Conservation (phyloP, 1,140 invertebrate genomes). For the Penaeus vannamei region DNA sequence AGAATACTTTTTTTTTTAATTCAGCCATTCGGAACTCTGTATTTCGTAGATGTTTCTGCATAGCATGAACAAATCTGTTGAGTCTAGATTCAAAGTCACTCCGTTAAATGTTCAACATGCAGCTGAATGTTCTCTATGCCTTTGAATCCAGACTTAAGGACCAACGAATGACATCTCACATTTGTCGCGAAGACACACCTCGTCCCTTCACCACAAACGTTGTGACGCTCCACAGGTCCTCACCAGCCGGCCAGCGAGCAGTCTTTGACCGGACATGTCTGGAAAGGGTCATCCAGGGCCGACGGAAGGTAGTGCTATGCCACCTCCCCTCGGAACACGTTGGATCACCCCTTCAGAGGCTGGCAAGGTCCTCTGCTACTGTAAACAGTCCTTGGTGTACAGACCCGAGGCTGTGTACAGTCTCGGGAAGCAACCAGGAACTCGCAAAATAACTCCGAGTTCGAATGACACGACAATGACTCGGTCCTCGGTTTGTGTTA, state of each 20-base stretch:
- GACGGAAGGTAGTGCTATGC: slow-evolving; percentile 3
- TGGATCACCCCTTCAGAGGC: slow-evolving; percentile 55
- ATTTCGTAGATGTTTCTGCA: slow-evolving; percentile 52
- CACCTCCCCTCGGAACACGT: slow-evolving; percentile 33
- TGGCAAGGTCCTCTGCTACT: slow-evolving; percentile 23
- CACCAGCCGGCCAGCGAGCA: slow-evolving; percentile 26
- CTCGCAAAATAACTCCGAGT: too few species aligned
- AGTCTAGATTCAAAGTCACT: slow-evolving; percentile 52
- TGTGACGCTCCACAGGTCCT: slow-evolving; percentile 28
- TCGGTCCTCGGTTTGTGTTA: too few species aligned
- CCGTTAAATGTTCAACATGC: not conserved
- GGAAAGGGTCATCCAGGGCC: slow-evolving; percentile 47
- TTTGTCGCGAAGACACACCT: slow-evolving; percentile 31
- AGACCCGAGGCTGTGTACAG: too few species aligned
- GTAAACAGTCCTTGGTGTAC: too few species aligned
- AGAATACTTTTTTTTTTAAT: not conserved
- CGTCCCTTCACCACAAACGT: slow-evolving; percentile 19
- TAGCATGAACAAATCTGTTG: slow-evolving; percentile 47
- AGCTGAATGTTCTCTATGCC: not conserved
- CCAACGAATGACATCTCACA: slow-evolving; percentile 14
- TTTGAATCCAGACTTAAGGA: slow-evolving; percentile 55
- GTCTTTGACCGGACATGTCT: slow-evolving; percentile 32
- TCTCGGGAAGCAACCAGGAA: too few species aligned
- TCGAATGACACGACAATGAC: too few species aligned
- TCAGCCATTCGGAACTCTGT: not conserved